Conservation (phyloP, 2,113 vertebrate species). For the Platanista minor region DNA sequence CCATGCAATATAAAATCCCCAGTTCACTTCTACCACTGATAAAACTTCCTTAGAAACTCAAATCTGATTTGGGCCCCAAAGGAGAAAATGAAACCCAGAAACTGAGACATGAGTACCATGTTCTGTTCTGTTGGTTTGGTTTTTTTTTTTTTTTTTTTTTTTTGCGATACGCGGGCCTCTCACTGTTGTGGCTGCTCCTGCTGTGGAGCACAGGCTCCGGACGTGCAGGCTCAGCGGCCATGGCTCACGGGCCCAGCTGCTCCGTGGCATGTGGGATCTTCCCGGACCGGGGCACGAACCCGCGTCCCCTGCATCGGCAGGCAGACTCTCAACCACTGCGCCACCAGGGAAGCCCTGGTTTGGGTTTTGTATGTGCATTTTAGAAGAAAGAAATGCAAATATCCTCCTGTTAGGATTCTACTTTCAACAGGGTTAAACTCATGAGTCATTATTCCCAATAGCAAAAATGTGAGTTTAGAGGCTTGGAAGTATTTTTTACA, state of each 20-base stretch:
- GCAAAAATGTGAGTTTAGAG: neutral
- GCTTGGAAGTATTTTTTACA: neutral
- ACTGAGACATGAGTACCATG: rapidly evolving
- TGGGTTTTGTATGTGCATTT: neutral
- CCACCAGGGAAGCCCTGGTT: too few relatives aligned
- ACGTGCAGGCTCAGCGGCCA: too few relatives aligned
- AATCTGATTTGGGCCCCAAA: neutral
- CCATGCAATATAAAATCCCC: neutral
- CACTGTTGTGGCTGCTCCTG: too few relatives aligned
- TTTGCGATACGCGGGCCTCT: too few relatives aligned
- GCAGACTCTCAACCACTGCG: too few relatives aligned
- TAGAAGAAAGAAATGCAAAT: neutral
- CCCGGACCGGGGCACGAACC: too few relatives aligned
- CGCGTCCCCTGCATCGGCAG: too few relatives aligned
- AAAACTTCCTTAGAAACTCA: neutral
- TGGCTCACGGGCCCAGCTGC: too few relatives aligned
- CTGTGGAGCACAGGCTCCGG: too few relatives aligned
- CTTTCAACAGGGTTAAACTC: neutral
- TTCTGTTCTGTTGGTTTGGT: neutral
- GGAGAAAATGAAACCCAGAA: slow-evolving; percentile 57
- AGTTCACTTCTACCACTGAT: neutral
- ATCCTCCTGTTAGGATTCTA: neutral
- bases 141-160: too few relatives aligned
- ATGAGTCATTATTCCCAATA: neutral
- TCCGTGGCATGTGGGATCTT: too few relatives aligned